Evolutionary conservation across 2,888 invertebrate genomes (phyloP).

Genomic region (Epistrophe eligans): DNA sequence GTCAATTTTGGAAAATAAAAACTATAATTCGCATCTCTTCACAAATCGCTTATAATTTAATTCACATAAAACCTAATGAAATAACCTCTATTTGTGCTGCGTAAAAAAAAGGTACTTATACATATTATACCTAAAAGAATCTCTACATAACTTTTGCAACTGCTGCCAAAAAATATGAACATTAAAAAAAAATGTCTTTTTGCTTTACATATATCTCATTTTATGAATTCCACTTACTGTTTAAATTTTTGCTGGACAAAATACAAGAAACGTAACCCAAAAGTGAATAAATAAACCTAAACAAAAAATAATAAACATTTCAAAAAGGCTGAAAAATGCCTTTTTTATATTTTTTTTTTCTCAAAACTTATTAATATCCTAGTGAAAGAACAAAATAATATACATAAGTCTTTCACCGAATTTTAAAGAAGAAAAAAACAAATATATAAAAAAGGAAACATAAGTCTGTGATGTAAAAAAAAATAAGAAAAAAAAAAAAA

Average conservation of each 20-base stretch:
- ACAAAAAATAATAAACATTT: not conserved
- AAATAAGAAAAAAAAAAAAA: not conserved
- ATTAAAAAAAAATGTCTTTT: not conserved
- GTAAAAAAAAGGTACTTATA: not conserved
- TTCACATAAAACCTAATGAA: too few relatives aligned
- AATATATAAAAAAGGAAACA: not conserved
- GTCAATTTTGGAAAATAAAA: too few relatives aligned
- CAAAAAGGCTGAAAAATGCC: slow-evolving; percentile 12
- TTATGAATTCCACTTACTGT: slow-evolving; percentile 3
- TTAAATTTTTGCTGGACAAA: not conserved
- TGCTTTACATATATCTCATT: slow-evolving; percentile 4
- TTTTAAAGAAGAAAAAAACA: slow-evolving; percentile 21
- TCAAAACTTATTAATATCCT: slow-evolving; percentile 50
- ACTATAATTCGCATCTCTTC: too few relatives aligned
- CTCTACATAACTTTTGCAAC: not conserved
- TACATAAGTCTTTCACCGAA: not conserved
- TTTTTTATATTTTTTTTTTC: slow-evolving; percentile 31
- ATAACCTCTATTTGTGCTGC: not conserved
- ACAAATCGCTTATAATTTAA: too few relatives aligned
- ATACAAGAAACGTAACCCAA: not conserved
- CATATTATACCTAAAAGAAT: not conserved
- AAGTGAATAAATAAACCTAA: not conserved
- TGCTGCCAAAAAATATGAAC: not conserved
- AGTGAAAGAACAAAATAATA: slow-evolving; percentile 1
- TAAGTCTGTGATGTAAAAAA: slow-evolving; percentile 6